Base-by-base conservation (phyloP, 2,888 invertebrate species). In the Stenurella melanura region DNA sequence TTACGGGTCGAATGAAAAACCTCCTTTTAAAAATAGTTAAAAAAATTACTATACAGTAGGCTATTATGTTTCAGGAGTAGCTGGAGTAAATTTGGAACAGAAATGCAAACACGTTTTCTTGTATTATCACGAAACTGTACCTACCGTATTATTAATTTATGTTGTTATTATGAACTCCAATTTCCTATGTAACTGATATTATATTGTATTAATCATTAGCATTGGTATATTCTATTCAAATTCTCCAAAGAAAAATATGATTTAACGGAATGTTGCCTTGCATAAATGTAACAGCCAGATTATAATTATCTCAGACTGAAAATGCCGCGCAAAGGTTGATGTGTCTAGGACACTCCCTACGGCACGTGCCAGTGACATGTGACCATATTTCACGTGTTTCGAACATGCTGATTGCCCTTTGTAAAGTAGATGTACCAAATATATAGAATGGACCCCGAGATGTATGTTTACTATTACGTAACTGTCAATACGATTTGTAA, bases 371-470 rank as follows among this genome's bases (percentile, higher is more conserved):
- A 12, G 12, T 19, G 56, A 70, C 78, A 76, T 73, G 78, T 76
- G 78, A 76, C 66, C 54, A 30, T 57, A 72, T 72, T 78, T 78
- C 78, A 78, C 76, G 78, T 78, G 78, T 74, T 60, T 58, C 71
- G 56, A 63, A 67, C 76, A 76, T 76, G 76, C 60, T 21, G 60
- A 60, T 60, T 70, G 70, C 60, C 42, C 60, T 70, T 60, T 70
- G 60, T 38, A 42, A n/a, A 26, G 12, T 38, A 42, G 19, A 18
- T 60, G n/a, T 11, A 54, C 19, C 9, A 2, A 66, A 66, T 42
- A 17, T 42, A 50, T 50, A 66, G 18, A 63, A 17, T 17, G 30
- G 30, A 34, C 34, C 10, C 34, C 0, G 17, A 15, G 26, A 30
- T 42, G 7, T 11, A 42, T 42, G 7, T 12, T 54, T n/a, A 17